Conservation (phyloP, 2,888 invertebrate genomes). For the Rotaria magnacalcarata region DNA sequence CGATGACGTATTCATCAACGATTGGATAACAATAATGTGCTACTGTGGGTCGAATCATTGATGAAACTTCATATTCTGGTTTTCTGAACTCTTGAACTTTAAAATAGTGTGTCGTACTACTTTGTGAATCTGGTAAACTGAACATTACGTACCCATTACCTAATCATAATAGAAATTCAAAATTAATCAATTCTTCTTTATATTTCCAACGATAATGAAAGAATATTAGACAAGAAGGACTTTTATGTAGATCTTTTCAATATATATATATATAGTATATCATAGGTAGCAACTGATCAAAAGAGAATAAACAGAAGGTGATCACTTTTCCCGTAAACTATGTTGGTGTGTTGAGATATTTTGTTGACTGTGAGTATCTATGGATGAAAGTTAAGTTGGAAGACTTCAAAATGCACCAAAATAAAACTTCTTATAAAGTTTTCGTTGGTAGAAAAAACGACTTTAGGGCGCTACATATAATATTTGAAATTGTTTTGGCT, state of each 20-base stretch:
- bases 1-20: conserved; percentile 1
- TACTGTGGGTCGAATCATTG: neutral
- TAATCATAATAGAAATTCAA: neutral
- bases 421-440: too few relatives aligned
- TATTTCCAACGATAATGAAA: neutral
- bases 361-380: too few relatives aligned
- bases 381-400: too few relatives aligned
- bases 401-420: too few relatives aligned
- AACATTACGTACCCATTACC: neutral
- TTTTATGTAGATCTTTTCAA: too few relatives aligned
- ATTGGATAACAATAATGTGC: neutral
- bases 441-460: too few relatives aligned
- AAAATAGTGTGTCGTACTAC: neutral
- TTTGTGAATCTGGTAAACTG: neutral
- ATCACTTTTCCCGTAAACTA: too few relatives aligned
- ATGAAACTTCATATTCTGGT: conserved; percentile 35
- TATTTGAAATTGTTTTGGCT: neutral
- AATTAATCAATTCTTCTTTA: neutral
- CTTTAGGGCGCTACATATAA: neutral
- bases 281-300: too few relatives aligned
- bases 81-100: conserved; percentile 11
- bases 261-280: too few relatives aligned
- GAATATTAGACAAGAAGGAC: too few relatives aligned
- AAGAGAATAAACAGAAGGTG: too few relatives aligned
- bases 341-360: too few relatives aligned